Evolutionary conservation across 2,797 vertebrate species (phyloP), one percentile per base, ranked within the genome.

Genomic region (Pangasius larnaudii): DNA sequence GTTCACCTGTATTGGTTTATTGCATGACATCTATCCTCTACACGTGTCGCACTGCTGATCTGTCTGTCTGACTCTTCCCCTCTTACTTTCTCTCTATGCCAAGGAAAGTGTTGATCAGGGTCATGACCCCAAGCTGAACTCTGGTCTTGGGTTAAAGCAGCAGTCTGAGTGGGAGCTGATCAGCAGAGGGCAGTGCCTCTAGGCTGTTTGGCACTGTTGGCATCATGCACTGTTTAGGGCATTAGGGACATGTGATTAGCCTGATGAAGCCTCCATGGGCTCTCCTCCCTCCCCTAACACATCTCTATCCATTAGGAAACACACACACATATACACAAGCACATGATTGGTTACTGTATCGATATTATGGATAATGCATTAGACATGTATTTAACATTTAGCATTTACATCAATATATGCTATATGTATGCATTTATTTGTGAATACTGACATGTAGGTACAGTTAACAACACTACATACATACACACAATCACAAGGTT

Each of bases 41-140:
- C 14, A 82, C n/a, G 19, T 82, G 58, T 49, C 3, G 1, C 39
- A 65, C 13, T 82, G 36, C 24, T 46, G 5, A 14, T n/a, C 58
- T 83, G 16, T 65, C 61, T 67, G 81, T 84, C 33, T 19, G 84
- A 10, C 51, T 82, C 56, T 87, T 59, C 67, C 83, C 80, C 42
- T 86, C 67, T 84, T 19, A 84, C 82, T 82, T 59, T 74, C 39
- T 42, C 63, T 49, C 80, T 88, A 65, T 63, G 11, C 39, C 16
- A 78, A 67, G 30, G 93, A 84, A 84, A 84, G 42, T 67, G 27
- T 33, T 84, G 42, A 49, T 67, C 18, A 24, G 63, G 82, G 46
- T 92, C 88, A 91, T 95, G 96, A 96, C 96, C 96, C 93, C 22
- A 85, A 90, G 87, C 92, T 96, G 95, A 96, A 96, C 96, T 89